Base-by-base conservation (phyloP, 2,888 invertebrate species). In the Stenichneumon culpator region DNA sequence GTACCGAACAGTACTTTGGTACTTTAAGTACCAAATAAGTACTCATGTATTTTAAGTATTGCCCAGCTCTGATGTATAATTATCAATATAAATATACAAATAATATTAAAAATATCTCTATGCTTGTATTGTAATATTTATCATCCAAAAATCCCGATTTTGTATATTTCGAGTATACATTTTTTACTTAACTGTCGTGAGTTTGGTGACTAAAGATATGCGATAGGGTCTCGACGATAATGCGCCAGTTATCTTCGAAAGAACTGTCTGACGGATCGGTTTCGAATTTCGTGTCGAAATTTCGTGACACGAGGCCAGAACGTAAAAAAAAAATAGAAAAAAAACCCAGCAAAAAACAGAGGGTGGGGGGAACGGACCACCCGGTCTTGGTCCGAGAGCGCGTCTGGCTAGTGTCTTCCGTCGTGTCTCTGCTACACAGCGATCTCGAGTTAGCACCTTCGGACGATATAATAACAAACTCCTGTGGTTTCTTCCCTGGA, bases 361-460 rank as follows among this genome's bases (percentile, higher is more conserved):
- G 50, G 39, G 6, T n/a, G 39, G 39, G 60, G 11, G 32, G 36
- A 44, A 65, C 65, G 22, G 73, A 79, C 73, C 79, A 83, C 79
- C 69, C 73, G 60, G 57, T n/a, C 39, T 50, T 68, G 22, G 16
- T 36, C 60, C 44, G 65, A 52, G 25, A 65, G 36, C 69, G 70
- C 60, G 75, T 86, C 83, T 86, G 84, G 80, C 70, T 75, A 70
- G 67, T 84, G 68, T 82, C 83, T 69, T 57, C 57, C 39, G 14
- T 60, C 47, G 16, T 65, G 72, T 68, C 19, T 79, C 67, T 54
- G 19, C 36, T 44, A 16, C 19, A 72, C 6, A n/a, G 32, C 22
- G 22, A 25, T 52, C 72, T 74, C 63, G 25, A 52, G 39, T 63
- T 52, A 60, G 50, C 69, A 50, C 50, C 69, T 63, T 63, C 11